phyloP scores from a whole-genome alignment of 2,113 vertebrate species.

The Mesoclemmys tuberculata region DNA sequence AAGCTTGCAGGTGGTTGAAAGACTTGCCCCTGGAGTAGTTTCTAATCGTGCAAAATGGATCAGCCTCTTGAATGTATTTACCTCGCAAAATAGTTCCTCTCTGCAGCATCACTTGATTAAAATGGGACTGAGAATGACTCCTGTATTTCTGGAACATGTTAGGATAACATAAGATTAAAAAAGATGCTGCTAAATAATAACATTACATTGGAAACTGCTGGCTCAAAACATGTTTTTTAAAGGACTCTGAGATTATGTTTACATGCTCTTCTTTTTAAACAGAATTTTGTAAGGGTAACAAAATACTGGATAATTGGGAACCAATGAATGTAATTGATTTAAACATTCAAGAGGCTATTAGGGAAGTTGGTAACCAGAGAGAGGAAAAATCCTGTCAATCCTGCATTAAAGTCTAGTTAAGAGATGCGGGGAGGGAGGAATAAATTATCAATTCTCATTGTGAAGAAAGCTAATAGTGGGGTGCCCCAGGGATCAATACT shows the following conservation, averaged over 20 bases:
- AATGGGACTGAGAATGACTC: not conserved
- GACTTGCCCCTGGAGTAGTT: conserved; percentile 13
- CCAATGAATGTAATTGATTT: conserved; percentile 50
- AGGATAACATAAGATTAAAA: not conserved
- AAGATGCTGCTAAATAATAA: conserved; percentile 12
- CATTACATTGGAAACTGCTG: not conserved
- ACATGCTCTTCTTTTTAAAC: conserved; percentile 16
- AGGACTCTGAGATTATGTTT: conserved; percentile 27
- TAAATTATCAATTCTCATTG: conserved; percentile 57
- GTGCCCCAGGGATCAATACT: conserved; percentile 37
- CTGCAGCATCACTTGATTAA: not conserved
- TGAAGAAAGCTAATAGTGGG: conserved; percentile 55
- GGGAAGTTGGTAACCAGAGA: conserved; percentile 42
- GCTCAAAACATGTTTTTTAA: not conserved
- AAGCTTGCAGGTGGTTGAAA: conserved; percentile 9
- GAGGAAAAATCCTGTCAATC: conserved; percentile 50
- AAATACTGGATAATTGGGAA: conserved; percentile 48
- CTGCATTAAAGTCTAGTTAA: conserved; percentile 67
- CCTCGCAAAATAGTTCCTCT: not conserved
- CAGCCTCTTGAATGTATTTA: not conserved
- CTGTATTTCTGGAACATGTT: rapidly evolving
- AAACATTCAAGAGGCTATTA: conserved; percentile 48
- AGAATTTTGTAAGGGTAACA: conserved; percentile 29
- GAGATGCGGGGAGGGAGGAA: not conserved
- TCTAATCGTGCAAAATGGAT: not conserved